Base-by-base conservation (phyloP, 1,140 invertebrate genomes). In the Procambarus clarkii region DNA sequence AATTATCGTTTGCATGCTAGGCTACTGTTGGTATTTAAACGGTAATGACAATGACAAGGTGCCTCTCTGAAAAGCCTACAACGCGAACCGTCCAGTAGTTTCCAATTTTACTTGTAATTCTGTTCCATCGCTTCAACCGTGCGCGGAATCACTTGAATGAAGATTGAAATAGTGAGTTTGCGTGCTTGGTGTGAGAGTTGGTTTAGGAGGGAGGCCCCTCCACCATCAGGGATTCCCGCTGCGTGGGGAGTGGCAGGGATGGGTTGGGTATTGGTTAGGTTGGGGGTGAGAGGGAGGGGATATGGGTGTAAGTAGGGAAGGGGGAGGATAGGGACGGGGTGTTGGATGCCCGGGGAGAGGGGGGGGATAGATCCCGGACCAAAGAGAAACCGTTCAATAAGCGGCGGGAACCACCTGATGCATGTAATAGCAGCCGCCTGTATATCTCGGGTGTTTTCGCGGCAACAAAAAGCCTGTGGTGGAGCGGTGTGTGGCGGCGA, bases 331-430 rank as follows among this genome's bases (percentile, higher is more conserved):
- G 76, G 9, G n/a, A 48, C 50, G 2, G 46, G 48, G 48, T 21
- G 44, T 3, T 5, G 50, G 84, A 50, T n/a, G 3, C 34, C 13
- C 13, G 60, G 81, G n/a, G 82, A 54, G 24, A 1, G 54, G 44
- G 34, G 9, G 24, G 80, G 4, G 80, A 13, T 0, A n/a, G 54
- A 44, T 46, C 15, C 44, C 34, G 34, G 69, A 50, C 24, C 69
- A 11, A 58, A 46, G 64, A 86, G 74, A 86, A 86, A 76, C 69
- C 50, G 84, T 74, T 86, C 69, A 71, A 79, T 82, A 82, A 83
- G 69, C 80, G 54, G 69, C 81, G 81, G 71, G 82, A 91, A 91
- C 89, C 89, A 85, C 89, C 89, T 91, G 89, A 91, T 91, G 89
- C 89, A 85, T 50, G 89, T 91, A 91, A 86, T 85, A 69, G 71